phyloP scores from a whole-genome alignment of 2,113 vertebrate species.

The Ochotona princeps region DNA sequence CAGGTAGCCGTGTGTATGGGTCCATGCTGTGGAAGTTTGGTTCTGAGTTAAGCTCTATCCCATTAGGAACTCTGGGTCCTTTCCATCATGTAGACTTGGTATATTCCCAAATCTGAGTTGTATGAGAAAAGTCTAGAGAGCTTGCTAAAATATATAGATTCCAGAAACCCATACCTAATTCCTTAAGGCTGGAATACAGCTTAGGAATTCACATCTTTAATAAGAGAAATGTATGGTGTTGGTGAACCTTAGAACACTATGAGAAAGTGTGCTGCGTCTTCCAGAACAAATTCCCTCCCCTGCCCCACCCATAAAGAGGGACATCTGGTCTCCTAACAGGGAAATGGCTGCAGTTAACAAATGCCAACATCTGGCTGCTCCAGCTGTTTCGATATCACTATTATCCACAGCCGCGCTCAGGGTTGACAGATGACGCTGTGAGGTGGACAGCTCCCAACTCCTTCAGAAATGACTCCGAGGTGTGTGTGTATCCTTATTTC shows the following conservation, averaged over 20 bases:
- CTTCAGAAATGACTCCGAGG: slow-evolving; percentile 76
- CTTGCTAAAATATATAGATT: neutral
- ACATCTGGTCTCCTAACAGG: slow-evolving; percentile 77
- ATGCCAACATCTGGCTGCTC: slow-evolving; percentile 77
- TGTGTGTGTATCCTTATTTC: slow-evolving; percentile 33
- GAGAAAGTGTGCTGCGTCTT: slow-evolving; percentile 53
- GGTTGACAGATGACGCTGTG: slow-evolving; percentile 46
- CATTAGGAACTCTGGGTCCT: neutral
- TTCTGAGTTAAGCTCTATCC: neutral
- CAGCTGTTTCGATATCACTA: slow-evolving; percentile 70
- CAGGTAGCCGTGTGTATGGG: fast-evolving
- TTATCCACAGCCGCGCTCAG: slow-evolving; percentile 67
- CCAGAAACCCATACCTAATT: neutral
- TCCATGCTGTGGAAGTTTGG: neutral
- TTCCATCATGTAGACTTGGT: fast-evolving
- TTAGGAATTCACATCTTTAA: neutral
- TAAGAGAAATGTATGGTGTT: neutral
- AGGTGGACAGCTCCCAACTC: slow-evolving; percentile 67
- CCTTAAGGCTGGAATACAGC: neutral
- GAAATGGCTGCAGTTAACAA: slow-evolving; percentile 77
- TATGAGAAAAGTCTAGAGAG: neutral
- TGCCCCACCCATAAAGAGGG: slow-evolving; percentile 17
- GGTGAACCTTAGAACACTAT: neutral
- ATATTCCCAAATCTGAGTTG: neutral
- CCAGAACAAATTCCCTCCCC: slow-evolving; percentile 52